phyloP scores from a whole-genome alignment of 1,140 invertebrate species.

The Drosophila sucinea region DNA sequence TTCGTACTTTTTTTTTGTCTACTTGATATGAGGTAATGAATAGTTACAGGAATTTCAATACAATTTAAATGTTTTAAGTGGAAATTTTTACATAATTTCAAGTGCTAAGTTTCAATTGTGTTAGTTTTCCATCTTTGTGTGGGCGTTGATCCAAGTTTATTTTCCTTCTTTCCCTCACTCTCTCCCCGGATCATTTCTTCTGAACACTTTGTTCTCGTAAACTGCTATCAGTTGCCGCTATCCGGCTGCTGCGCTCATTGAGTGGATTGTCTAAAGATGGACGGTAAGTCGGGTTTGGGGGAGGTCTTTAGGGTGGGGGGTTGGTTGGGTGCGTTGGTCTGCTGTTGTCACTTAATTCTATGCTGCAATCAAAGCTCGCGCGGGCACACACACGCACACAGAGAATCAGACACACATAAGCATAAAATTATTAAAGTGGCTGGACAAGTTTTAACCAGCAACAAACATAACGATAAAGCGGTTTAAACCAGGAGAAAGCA shows the following conservation, averaged over 20 bases:
- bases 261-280: neutral
- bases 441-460: constrained; percentile 59
- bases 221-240: constrained; percentile 50
- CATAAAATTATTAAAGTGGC: constrained; percentile 68
- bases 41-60: constrained; percentile 4
- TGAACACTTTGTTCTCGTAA: constrained; percentile 5
- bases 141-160: constrained; percentile 44
- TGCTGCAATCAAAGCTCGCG: constrained; percentile 56
- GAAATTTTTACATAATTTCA: constrained; percentile 11
- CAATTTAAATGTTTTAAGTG: constrained; percentile 9
- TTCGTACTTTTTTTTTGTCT: neutral
- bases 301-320: neutral
- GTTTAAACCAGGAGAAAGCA: constrained; percentile 28
- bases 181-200: constrained; percentile 17
- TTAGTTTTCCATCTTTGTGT: constrained; percentile 2
- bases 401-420: constrained; percentile 22
- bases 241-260: constrained; percentile 37
- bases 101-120: constrained; percentile 4
- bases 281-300: too few relatives aligned
- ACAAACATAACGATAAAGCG: constrained; percentile 50
- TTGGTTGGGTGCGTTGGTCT: neutral
- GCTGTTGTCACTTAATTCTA: constrained; percentile 58
- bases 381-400: constrained; percentile 20
- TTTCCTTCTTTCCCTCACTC: neutral
- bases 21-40: constrained; percentile 9